Conservation (phyloP, 2,113 vertebrate species). For the Tachycineta bicolor region DNA sequence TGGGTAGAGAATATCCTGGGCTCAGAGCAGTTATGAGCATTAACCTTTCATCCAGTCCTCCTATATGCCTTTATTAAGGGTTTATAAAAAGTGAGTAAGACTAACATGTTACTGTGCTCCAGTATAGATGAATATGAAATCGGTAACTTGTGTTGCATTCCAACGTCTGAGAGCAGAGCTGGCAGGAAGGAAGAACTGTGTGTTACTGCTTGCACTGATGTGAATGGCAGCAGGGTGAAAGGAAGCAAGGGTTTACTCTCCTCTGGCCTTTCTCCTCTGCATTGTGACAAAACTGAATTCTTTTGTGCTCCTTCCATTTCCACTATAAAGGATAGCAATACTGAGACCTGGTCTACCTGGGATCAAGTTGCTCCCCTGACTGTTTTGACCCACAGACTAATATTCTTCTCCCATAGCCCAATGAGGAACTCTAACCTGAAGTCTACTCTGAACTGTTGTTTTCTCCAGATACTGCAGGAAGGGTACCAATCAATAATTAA, state of each 20-base stretch:
- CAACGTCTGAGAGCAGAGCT: not conserved
- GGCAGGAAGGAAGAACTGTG: not conserved
- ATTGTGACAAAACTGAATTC: accelerated
- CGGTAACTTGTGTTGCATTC: not conserved
- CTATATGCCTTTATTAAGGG: not conserved
- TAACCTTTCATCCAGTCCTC: not conserved
- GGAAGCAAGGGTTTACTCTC: not conserved
- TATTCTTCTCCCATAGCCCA: not conserved
- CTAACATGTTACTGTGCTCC: not conserved
- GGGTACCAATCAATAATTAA: not conserved
- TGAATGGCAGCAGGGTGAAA: not conserved
- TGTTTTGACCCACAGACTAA: not conserved
- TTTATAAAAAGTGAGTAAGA: not conserved
- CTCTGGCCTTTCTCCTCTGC: not conserved
- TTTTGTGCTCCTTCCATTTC: not conserved
- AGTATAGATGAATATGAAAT: not conserved
- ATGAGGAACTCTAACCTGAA: not conserved
- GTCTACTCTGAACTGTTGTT: not conserved
- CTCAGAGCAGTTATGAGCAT: not conserved
- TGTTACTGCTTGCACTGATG: not conserved
- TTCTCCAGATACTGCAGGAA: not conserved
- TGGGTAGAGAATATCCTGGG: not conserved
- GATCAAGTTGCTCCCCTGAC: not conserved
- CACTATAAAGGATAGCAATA: not conserved
- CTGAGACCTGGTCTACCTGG: not conserved